A percentile compares a stretch with the other conserved stretches of the same genome.
Conservation (phyloP, 2,113 vertebrate genomes). For the Crocuta crocuta region DNA sequence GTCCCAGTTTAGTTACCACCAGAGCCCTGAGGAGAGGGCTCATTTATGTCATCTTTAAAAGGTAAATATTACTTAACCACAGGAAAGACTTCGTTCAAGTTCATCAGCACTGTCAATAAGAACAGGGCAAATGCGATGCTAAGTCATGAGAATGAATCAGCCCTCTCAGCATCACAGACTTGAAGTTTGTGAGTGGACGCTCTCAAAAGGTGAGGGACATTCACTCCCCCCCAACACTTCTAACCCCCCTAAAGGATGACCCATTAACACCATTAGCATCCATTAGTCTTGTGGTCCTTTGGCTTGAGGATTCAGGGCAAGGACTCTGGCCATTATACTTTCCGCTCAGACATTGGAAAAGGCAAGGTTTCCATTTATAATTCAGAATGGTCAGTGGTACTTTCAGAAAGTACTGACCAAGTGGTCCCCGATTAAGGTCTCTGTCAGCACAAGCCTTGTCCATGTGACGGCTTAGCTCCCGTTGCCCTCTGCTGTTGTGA, state of each 20-base stretch:
- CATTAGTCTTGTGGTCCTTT: neutral
- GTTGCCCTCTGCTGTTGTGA: slow-evolving; percentile 1
- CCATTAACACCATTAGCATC: neutral
- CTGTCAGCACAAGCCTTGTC: neutral
- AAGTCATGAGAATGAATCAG: neutral
- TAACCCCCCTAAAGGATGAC: neutral
- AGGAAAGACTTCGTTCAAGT: neutral
- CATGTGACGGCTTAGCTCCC: slow-evolving; percentile 23
- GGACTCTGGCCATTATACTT: neutral
- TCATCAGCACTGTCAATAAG: neutral
- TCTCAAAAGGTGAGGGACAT: neutral
- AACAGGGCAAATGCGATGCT: neutral
- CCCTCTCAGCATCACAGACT: neutral
- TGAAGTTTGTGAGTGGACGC: neutral
- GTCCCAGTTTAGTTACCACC: neutral
- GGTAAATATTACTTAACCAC: neutral
- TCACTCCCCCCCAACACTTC: neutral
- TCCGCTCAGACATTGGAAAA: neutral
- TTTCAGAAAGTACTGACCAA: neutral
- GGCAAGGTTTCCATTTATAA: neutral
- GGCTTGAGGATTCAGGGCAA: slow-evolving; percentile 12
- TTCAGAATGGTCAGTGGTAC: neutral
- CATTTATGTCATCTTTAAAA: neutral
- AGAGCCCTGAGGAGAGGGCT: neutral
- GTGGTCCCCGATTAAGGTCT: neutral